phyloP scores from a whole-genome alignment of 2,113 vertebrate genomes.

The Triplophysa dalaica region DNA sequence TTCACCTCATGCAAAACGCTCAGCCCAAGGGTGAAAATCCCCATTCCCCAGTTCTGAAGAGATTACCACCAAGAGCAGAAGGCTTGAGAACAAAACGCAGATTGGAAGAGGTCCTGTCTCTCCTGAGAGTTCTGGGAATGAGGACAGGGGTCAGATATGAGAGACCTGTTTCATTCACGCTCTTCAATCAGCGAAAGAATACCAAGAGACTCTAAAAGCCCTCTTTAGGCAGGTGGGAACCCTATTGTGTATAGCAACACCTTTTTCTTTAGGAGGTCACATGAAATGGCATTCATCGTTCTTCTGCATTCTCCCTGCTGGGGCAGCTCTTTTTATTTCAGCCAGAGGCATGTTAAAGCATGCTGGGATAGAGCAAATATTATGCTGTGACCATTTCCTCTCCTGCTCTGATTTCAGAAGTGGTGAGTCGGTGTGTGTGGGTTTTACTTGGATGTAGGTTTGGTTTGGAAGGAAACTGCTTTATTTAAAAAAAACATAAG shows the following conservation, averaged over 20 bases:
- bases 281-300: slow-evolving; percentile 23
- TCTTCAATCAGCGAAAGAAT: slow-evolving; percentile 35
- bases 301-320: neutral
- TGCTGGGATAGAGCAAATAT: slow-evolving; percentile 19
- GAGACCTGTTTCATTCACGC: slow-evolving; percentile 39
- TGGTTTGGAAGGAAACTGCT: neutral
- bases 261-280: slow-evolving; percentile 29
- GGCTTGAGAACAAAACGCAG: slow-evolving; percentile 68
- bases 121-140: slow-evolving; percentile 48
- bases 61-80: slow-evolving; percentile 68
- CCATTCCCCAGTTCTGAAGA: slow-evolving; percentile 62
- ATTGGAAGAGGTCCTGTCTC: slow-evolving; percentile 64
- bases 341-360: slow-evolving; percentile 21
- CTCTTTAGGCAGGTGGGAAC: slow-evolving; percentile 40
- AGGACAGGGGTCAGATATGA: slow-evolving; percentile 45
- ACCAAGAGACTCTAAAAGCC: slow-evolving; percentile 14
- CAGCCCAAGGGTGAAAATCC: slow-evolving; percentile 67
- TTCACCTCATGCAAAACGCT: slow-evolving; percentile 66
- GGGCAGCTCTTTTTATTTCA: slow-evolving; percentile 2
- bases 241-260: slow-evolving; percentile 14
- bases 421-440: slow-evolving; percentile 31
- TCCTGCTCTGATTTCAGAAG: slow-evolving; percentile 28
- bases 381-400: slow-evolving; percentile 6
- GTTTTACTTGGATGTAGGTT: slow-evolving; percentile 17
- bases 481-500: neutral